A percentile compares a stretch with the other conserved stretches of the same genome.
Conservation (phyloP, 2,888 invertebrate species). For the Caenorhabditis angaria region DNA sequence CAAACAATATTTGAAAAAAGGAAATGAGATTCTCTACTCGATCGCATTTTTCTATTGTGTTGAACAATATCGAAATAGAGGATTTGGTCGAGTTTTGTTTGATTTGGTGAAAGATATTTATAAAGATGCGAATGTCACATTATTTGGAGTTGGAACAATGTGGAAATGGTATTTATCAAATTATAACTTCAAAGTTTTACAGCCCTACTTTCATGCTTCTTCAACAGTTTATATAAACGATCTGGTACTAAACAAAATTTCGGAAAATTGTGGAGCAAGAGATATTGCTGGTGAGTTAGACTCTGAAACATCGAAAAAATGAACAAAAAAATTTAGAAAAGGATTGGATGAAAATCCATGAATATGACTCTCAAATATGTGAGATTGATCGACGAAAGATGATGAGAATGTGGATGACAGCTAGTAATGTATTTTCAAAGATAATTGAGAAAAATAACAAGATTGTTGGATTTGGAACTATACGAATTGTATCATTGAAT, state of each 20-base stretch:
- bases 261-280: not conserved
- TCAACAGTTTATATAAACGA: not conserved
- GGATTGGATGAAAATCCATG: not conserved
- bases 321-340: not conserved
- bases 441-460: not conserved
- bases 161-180: slow-evolving; percentile 17
- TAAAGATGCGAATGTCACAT: slow-evolving; percentile 6
- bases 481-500: no score
- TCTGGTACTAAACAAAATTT: not conserved
- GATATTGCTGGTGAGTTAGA: no score
- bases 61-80: slow-evolving; percentile 2
- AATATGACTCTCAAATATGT: slow-evolving; percentile 15
- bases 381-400: slow-evolving; percentile 11
- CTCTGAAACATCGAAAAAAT: not conserved
- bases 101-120: slow-evolving; percentile 9
- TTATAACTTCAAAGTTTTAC: slow-evolving; percentile 10
- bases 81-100: slow-evolving; percentile 13
- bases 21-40: slow-evolving; percentile 7
- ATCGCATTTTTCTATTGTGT: slow-evolving; percentile 21
- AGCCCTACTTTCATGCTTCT: slow-evolving; percentile 14
- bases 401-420: slow-evolving; percentile 9
- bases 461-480: no score
- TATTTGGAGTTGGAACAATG: slow-evolving; percentile 21
- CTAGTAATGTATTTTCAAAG: slow-evolving; percentile 11
- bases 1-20: slow-evolving; percentile 3